These are phyloP conservation scores for Nephrocerus scutellatus DNA, from an alignment of 2,888 invertebrate species.

Conservation along the genomic window DNA sequence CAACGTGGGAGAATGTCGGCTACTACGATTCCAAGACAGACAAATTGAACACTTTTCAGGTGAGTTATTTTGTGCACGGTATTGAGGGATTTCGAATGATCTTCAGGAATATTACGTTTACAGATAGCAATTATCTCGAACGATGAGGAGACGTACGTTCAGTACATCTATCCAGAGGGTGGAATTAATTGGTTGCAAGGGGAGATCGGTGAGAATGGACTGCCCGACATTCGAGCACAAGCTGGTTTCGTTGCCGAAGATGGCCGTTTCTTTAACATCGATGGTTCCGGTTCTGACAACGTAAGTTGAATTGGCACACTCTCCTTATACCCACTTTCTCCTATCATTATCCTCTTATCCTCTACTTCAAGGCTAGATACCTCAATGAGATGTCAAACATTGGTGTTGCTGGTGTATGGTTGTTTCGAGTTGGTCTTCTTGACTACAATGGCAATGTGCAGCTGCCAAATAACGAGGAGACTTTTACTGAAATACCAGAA, in stretches of 20 bases:
- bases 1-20: constrained; percentile 86
- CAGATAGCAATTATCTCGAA: constrained; percentile 39
- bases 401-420: constrained; percentile 76
- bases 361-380: constrained; percentile 36
- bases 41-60: constrained; percentile 83
- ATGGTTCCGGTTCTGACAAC: constrained; percentile 88
- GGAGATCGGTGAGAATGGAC: constrained; percentile 63
- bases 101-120: neutral
- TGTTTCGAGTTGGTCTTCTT: constrained; percentile 75
- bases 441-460: constrained; percentile 55
- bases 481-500: constrained; percentile 41
- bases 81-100: neutral
- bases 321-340: neutral
- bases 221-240: constrained; percentile 87
- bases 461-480: constrained; percentile 57
- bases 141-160: constrained; percentile 65
- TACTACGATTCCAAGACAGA: constrained; percentile 57
- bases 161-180: constrained; percentile 78
- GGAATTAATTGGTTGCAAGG: constrained; percentile 91
- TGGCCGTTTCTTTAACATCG: constrained; percentile 65
- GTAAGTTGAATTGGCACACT: constrained; percentile 47
- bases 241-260: constrained; percentile 85
- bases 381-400: constrained; percentile 75
- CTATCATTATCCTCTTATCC: constrained; percentile 9
- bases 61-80: constrained; percentile 41